phyloP scores from a whole-genome alignment of 64 coral and sea anemone genomes.

The Acropora tenuis region DNA sequence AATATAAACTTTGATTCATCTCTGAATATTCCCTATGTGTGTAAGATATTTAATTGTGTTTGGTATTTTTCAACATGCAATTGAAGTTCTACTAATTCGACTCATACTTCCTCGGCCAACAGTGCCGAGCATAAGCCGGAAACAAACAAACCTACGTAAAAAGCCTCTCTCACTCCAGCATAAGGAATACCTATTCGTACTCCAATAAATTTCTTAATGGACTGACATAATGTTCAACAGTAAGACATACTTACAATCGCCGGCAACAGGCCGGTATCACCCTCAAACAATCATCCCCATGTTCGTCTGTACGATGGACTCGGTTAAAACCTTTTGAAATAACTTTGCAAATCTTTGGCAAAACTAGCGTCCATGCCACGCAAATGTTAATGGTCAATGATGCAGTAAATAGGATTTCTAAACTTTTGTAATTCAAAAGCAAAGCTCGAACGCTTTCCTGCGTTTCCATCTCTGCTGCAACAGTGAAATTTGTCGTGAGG shows the following conservation, averaged over 20 bases:
- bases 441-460: not conserved
- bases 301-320: not conserved
- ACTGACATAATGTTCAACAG: no score
- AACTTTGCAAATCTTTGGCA: slow-evolving; percentile 16
- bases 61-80: no score
- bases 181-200: no score
- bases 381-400: slow-evolving; percentile 62
- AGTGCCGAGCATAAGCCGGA: no score
- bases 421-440: slow-evolving; percentile 23
- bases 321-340: not conserved
- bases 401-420: slow-evolving; percentile 47
- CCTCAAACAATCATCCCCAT: not conserved
- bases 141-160: no score
- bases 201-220: no score
- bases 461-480: not conserved
- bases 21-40: no score
- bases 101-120: no score
- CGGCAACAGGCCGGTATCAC: not conserved
- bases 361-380: slow-evolving; percentile 27
- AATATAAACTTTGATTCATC: not conserved
- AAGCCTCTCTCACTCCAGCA: no score
- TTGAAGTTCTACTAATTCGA: no score
- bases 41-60: no score
- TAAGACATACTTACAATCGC: slow-evolving; percentile 57
- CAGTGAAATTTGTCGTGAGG: not conserved